Evolutionary conservation across 1,140 invertebrate genomes (phyloP).

Genomic region (Euura saliciscinereae): DNA sequence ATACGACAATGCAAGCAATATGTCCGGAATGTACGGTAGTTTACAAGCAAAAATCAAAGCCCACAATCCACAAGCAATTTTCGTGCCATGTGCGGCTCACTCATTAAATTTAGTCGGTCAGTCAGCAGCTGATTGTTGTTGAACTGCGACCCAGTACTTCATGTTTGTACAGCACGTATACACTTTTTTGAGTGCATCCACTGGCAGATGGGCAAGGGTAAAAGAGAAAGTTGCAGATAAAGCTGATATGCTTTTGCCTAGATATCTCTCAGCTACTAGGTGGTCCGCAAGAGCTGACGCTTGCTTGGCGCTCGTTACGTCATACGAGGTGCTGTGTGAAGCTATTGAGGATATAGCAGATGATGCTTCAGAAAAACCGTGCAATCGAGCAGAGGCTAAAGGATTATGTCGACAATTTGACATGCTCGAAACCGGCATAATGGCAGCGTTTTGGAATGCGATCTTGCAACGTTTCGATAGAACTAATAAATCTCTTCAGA

Average conservation of each 20-base stretch:
- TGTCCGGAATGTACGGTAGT: constrained; percentile 38
- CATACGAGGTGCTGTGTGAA: constrained; percentile 4
- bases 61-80: constrained; percentile 33
- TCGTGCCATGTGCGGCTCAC: constrained; percentile 25
- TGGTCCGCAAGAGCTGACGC: constrained; percentile 12
- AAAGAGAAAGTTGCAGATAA: constrained; percentile 11
- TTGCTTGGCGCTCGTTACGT: constrained; percentile 12
- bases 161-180: constrained; percentile 3
- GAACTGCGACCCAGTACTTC: background rate
- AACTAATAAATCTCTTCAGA: constrained; percentile 11
- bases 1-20: constrained; percentile 41
- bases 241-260: constrained; percentile 4
- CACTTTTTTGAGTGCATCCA: constrained; percentile 1
- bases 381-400: constrained; percentile 9
- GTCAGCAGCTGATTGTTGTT: constrained; percentile 1
- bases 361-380: constrained; percentile 12
- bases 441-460: constrained; percentile 9
- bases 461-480: constrained; percentile 9
- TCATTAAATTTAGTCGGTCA: constrained; percentile 26
- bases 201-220: background rate
- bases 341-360: constrained; percentile 10
- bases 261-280: constrained; percentile 4
- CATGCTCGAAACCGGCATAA: constrained; percentile 14
- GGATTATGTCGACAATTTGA: constrained; percentile 14
- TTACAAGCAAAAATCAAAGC: constrained; percentile 33